phyloP scores from a whole-genome alignment of 2,113 vertebrate species.

The Spermophilus dauricus region DNA sequence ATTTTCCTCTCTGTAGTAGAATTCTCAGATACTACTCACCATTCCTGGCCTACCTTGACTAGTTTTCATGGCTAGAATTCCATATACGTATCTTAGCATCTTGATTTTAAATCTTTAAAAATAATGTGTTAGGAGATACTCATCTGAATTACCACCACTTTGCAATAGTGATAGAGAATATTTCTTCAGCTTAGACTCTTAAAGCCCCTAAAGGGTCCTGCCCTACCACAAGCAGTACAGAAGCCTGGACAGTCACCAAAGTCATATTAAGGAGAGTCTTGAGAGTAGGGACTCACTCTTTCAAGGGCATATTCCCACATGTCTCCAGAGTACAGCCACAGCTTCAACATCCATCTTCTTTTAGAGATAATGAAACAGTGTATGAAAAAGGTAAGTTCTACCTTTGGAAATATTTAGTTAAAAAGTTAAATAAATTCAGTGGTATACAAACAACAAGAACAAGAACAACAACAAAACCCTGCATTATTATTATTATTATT shows the following conservation, averaged over 20 bases:
- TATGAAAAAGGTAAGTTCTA: slow-evolving; percentile 34
- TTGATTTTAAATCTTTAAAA: slow-evolving; percentile 31
- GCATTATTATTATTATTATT: too few relatives aligned
- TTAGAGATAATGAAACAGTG: slow-evolving; percentile 22
- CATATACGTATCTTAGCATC: neutral
- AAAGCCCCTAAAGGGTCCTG: neutral
- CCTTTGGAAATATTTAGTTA: slow-evolving; percentile 14
- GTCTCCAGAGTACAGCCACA: neutral
- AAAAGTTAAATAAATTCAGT: slow-evolving; percentile 52
- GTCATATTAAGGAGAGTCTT: neutral
- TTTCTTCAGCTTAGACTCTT: neutral
- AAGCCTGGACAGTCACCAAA: neutral
- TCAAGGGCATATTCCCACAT: neutral
- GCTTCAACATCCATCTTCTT: neutral
- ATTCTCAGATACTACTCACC: neutral
- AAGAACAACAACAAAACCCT: neutral
- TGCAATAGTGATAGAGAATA: neutral
- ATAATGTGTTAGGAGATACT: neutral
- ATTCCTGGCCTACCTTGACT: neutral
- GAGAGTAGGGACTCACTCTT: neutral
- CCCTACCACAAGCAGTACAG: too few relatives aligned
- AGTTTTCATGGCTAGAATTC: neutral
- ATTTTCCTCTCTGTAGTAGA: neutral
- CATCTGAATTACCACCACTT: neutral
- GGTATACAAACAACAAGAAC: neutral